Percentiles rank a stretch among this genome's conserved stretches.
phyloP scores from a whole-genome alignment of 1,140 invertebrate genomes.

The Drosophila murphyi region DNA sequence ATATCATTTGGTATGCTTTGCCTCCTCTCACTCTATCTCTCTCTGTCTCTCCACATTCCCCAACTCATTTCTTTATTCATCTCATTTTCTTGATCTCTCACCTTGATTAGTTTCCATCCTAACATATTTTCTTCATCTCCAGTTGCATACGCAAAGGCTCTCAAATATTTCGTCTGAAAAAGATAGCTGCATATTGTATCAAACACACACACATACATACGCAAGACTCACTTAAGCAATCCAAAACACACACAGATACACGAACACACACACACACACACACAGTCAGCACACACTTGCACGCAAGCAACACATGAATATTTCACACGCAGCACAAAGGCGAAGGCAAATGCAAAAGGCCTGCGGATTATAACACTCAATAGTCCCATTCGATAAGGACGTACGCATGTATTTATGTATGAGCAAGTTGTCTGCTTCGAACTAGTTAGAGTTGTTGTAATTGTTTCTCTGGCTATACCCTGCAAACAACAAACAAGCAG shows the following conservation, averaged over 20 bases:
- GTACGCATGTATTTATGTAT: background rate
- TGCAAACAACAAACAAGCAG: background rate
- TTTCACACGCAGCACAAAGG: constrained; percentile 54
- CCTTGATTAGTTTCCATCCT: background rate
- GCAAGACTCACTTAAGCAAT: no score
- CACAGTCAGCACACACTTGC: constrained; percentile 3
- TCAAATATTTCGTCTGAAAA: background rate
- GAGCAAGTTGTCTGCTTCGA: background rate
- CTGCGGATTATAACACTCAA: constrained; percentile 73
- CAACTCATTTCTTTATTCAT: background rate
- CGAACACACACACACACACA: background rate
- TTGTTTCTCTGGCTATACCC: constrained; percentile 9
- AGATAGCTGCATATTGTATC: background rate
- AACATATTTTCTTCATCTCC: background rate
- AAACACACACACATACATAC: background rate
- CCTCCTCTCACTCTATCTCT: no score
- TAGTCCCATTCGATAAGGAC: constrained; percentile 44
- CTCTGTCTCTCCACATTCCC: no score
- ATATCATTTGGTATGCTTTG: no score
- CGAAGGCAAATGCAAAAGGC: constrained; percentile 69
- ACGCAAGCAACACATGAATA: constrained; percentile 61
- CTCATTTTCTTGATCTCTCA: background rate
- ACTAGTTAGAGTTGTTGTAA: constrained; percentile 52
- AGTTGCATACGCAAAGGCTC: background rate
- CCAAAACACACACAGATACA: background rate